phyloP scores from a whole-genome alignment of 2,888 invertebrate species.

The Strigamia maritima region DNA sequence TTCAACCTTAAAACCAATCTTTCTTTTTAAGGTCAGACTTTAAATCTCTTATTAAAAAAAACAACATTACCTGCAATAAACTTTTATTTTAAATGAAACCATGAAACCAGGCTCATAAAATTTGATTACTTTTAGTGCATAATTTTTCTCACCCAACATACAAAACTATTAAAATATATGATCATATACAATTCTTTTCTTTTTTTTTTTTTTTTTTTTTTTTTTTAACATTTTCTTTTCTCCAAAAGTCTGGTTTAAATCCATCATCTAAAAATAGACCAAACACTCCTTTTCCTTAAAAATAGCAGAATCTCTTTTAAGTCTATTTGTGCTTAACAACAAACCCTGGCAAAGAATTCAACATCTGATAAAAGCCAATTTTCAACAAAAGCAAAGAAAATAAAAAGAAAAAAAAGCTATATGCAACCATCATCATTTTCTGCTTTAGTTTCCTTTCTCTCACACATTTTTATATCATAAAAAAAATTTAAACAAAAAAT shows the following conservation, averaged over 20 bases:
- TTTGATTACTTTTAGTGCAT: not conserved
- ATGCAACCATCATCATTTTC: not conserved
- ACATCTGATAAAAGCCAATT: slow-evolving; percentile 16
- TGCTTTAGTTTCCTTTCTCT: not conserved
- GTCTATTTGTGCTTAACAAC: not conserved
- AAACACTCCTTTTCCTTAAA: not conserved
- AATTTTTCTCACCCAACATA: not conserved
- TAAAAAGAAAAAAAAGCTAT: not conserved
- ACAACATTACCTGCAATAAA: not conserved
- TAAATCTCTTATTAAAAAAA: too few species aligned
- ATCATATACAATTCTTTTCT: not conserved
- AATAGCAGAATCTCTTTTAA: not conserved
- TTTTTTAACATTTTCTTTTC: not conserved
- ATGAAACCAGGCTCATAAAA: not conserved
- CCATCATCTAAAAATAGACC: not conserved
- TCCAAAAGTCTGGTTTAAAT: not conserved
- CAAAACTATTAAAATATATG: not conserved
- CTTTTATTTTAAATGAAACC: not conserved
- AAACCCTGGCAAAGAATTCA: not conserved
- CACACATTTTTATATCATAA: not conserved
- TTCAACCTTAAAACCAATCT: too few species aligned
- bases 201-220: not conserved
- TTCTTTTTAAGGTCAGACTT: too few species aligned
- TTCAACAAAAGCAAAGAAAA: not conserved
- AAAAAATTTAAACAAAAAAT: not conserved